phyloP scores from a whole-genome alignment of 1,140 invertebrate species.

The Scylla paramamosain region DNA sequence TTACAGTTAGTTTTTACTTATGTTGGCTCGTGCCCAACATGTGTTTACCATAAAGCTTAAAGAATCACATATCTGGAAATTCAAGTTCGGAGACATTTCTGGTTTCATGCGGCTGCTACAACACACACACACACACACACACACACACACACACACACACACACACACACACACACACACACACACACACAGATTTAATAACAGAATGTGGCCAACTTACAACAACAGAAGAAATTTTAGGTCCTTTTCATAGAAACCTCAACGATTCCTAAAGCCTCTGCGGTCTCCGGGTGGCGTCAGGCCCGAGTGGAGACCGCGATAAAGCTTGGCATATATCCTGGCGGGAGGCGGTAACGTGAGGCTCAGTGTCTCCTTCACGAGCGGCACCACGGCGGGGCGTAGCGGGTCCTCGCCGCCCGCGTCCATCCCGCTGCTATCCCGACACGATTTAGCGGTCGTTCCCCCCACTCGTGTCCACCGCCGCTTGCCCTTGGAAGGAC shows the following conservation, averaged over 20 bases:
- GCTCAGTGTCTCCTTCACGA: slow-evolving; percentile 9
- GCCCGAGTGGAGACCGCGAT: not conserved
- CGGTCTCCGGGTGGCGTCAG: not conserved
- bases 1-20: no score
- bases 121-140: no score
- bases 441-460: not conserved
- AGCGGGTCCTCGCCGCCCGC: no score
- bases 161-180: no score
- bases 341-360: not conserved
- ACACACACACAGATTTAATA: not conserved
- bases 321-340: not conserved
- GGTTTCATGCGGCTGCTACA: no score
- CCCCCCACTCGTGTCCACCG: not conserved
- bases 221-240: not conserved
- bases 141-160: no score
- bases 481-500: not conserved
- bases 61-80: no score
- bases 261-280: not conserved
- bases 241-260: not conserved
- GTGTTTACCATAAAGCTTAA: no score
- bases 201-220: not conserved
- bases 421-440: no score
- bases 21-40: no score
- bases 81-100: no score
- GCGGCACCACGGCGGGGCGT: not conserved